Base-by-base conservation (phyloP, 2,888 invertebrate genomes). In the Troides oblongomaculatus region DNA sequence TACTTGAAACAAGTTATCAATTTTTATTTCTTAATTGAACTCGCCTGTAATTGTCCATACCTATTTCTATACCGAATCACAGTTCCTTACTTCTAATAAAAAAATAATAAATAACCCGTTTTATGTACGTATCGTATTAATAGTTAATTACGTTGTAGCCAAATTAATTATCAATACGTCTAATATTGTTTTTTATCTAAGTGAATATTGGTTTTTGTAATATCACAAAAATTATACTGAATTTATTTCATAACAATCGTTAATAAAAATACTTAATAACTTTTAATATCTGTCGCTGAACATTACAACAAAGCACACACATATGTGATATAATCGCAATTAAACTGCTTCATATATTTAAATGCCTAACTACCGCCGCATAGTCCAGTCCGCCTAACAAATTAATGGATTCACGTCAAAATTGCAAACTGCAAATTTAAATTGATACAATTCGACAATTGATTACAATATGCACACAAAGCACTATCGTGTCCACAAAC, bases 381-480 rank as follows among this genome's bases (percentile, higher is more conserved):
- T 74, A 77, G 79, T 79, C 78, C 79, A 79, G 78, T 78, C 78
- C 79, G 80, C 79, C 81, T 85, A 82, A 83, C 84, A 84, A 85
- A 88, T 87, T 86, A 88, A 86, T 84, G 86, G 88, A 87, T 85
- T 81, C 84, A 84, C 84, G 83, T 88, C 86, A 90, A 88, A 91
- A 88, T 89, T 90, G 86, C 85, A 87, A 90, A 90, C 89, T 87
- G 86, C 83, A 85, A 87, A 86, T 85, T 87, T 84, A 86, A 90
- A 88, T 87, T 86, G 86, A 87, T 88, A 85, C 87, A 88, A 87
- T 89, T 86, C 86, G 86, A 86, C 88, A 90, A 90, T 89, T 90
- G 90, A 92, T 90, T 92, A 89, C 91, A 86, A 90, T 89, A 90
- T 92, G 87, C 88, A 89, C 89, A 90, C 88, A 89, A 81, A 86